These are phyloP conservation scores for Leptocoma aspasia DNA, from an alignment of 2,113 vertebrate species.

Conservation along the genomic window DNA sequence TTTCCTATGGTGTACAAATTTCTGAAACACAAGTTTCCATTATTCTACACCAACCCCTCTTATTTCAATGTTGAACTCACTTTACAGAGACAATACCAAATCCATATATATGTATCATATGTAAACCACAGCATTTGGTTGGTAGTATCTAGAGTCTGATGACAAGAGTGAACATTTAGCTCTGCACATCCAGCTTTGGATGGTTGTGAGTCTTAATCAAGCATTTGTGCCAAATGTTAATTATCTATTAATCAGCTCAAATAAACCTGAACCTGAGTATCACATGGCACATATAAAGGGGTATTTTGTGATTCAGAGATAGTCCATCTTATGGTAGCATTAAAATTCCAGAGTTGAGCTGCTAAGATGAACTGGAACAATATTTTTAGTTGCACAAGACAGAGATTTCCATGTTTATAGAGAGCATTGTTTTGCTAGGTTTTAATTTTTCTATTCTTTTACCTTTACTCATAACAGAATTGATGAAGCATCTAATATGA, in stretches of 20 bases:
- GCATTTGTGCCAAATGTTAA: conserved; percentile 32
- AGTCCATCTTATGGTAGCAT: background rate
- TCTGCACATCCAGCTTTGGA: background rate
- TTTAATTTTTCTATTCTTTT: conserved; percentile 18
- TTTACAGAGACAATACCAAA: background rate
- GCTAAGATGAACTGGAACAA: conserved; percentile 24
- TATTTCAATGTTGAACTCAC: background rate
- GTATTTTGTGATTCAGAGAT: conserved; percentile 63
- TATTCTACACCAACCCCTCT: background rate
- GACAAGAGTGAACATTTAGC: background rate
- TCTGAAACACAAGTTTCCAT: background rate
- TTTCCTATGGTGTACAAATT: background rate
- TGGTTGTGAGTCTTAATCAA: conserved; percentile 62
- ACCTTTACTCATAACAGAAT: background rate
- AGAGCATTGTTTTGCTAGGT: conserved; percentile 52
- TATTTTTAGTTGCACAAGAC: conserved; percentile 37
- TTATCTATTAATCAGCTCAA: conserved; percentile 52
- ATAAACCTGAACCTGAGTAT: conserved; percentile 50
- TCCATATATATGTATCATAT: background rate
- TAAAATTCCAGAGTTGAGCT: conserved; percentile 46
- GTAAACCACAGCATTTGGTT: background rate
- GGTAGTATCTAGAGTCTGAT: background rate
- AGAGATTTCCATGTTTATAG: conserved; percentile 62
- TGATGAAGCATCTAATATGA: background rate
- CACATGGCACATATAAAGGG: conserved; percentile 15